phyloP scores from a whole-genome alignment of 2,113 vertebrate species.

The Amphilophus citrinellus region DNA sequence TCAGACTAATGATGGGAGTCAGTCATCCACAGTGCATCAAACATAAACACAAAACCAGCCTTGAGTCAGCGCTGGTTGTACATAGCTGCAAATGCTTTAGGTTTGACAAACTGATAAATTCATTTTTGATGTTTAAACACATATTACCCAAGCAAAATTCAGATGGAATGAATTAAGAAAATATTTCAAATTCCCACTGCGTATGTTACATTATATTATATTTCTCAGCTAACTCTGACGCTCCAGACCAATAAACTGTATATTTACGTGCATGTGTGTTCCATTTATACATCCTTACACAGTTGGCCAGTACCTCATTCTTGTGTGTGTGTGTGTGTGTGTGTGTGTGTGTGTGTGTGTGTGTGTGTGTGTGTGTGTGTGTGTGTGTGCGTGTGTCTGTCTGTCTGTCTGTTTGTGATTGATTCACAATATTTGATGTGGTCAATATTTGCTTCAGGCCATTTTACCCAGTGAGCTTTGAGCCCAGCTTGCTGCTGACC shows the following conservation, averaged over 20 bases:
- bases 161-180: no score
- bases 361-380: not conserved
- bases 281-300: conserved; percentile 33
- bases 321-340: conserved; percentile 35
- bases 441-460: conserved; percentile 66
- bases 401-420: conserved; percentile 27
- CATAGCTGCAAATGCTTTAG: not conserved
- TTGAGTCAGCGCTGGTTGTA: conserved; percentile 20
- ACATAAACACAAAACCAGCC: conserved; percentile 35
- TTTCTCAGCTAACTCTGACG: not conserved
- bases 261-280: not conserved
- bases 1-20: conserved; percentile 61
- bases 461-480: conserved; percentile 59
- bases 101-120: conserved; percentile 6
- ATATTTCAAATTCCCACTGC: not conserved
- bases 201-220: not conserved
- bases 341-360: not conserved
- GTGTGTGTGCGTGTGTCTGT: not conserved
- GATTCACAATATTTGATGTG: conserved; percentile 72
- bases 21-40: conserved; percentile 62
- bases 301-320: conserved; percentile 44
- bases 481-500: conserved; percentile 66
- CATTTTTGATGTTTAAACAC: not conserved
- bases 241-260: not conserved
- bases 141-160: no score